Base-by-base conservation (phyloP, 1,140 invertebrate species). In the Melipona quadrifasciata region DNA sequence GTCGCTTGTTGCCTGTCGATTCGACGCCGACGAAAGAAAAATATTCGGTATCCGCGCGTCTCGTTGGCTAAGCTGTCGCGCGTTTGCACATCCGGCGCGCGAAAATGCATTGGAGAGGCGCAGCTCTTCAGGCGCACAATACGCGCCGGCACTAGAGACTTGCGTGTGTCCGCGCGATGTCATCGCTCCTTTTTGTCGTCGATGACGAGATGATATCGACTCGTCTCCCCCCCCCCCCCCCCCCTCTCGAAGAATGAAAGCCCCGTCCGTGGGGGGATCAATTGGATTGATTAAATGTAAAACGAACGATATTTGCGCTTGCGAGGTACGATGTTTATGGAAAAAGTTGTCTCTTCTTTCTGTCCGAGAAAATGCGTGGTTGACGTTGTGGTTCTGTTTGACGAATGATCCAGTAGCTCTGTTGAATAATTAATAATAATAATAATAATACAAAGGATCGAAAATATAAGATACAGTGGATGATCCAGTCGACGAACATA, bases 101-200 rank as follows among this genome's bases (percentile, higher is more conserved):
- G 83, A 72, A 84, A 84, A 84, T 51, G 68, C 78, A 80, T 55
- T 67, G 51, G 77, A 72, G 68, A 55, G 39, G 73, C 27, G 70
- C 55, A n/a, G 58, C 71, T 21, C 55, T 82, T 65, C 31, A 68
- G 34, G 47, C 24, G 31, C 24, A 87, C 80, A 83, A 86, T 88
- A 55, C 76, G 75, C 77, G 80, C 34, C 39, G 65, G 86, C 84
- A 87, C 86, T 92, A 91, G 90, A 92, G 91, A 91, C 87, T 88
- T 90, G 91, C 89, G 90, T 85, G 82, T 89, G 87, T 77, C 86
- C 87, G 91, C 88, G 80, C 84, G 89, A 92, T 92, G 86, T 88
- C 86, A 92, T 90, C 75, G 78, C 47, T 65, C 65, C 80, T 85
- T 75, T 83, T 58, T n/a, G 57, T 57, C 68, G 51, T 85, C 76